Evolutionary conservation across 1,140 invertebrate genomes (phyloP).

Genomic region (Zaprionus africanus): DNA sequence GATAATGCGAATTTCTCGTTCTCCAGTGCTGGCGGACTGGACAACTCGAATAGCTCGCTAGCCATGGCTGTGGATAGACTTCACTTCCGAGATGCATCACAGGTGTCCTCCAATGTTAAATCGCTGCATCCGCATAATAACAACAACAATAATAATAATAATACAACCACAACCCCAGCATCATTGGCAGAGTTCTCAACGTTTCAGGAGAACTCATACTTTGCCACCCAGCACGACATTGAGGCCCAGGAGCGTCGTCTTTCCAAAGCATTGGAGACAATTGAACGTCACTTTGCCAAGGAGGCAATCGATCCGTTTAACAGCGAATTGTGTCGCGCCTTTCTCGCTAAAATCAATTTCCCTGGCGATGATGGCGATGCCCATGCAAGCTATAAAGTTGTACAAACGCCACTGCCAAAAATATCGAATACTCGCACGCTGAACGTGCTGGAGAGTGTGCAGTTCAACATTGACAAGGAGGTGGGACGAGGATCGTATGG

Average conservation of each 20-base stretch:
- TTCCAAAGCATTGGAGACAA: constrained; percentile 76
- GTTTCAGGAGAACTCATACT: constrained; percentile 83
- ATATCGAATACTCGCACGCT: constrained; percentile 85
- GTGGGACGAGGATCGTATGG: constrained; percentile 91
- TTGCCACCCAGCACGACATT: constrained; percentile 79
- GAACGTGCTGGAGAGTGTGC: constrained; percentile 85
- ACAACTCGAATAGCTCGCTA: constrained; percentile 80
- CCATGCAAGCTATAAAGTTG: constrained; percentile 76
- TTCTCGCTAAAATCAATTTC: constrained; percentile 86
- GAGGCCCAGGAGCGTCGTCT: constrained; percentile 78
- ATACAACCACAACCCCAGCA: constrained; percentile 24
- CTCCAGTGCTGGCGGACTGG: constrained; percentile 72
- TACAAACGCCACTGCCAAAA: constrained; percentile 81
- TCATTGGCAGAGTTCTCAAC: constrained; percentile 72
- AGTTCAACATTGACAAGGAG: constrained; percentile 90
- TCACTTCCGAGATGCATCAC: constrained; percentile 70
- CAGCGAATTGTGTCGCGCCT: constrained; percentile 86
- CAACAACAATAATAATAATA: constrained; percentile 60
- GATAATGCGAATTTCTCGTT: constrained; percentile 83
- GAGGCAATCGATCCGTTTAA: constrained; percentile 86
- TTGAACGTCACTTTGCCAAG: constrained; percentile 73
- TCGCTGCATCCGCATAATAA: constrained; percentile 60
- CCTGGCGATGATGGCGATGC: constrained; percentile 74
- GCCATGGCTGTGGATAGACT: constrained; percentile 71
- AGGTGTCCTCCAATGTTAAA: constrained; percentile 33